These are phyloP conservation scores for Trogon melanurus DNA, from an alignment of 2,113 vertebrate genomes.

Conservation along the genomic window DNA sequence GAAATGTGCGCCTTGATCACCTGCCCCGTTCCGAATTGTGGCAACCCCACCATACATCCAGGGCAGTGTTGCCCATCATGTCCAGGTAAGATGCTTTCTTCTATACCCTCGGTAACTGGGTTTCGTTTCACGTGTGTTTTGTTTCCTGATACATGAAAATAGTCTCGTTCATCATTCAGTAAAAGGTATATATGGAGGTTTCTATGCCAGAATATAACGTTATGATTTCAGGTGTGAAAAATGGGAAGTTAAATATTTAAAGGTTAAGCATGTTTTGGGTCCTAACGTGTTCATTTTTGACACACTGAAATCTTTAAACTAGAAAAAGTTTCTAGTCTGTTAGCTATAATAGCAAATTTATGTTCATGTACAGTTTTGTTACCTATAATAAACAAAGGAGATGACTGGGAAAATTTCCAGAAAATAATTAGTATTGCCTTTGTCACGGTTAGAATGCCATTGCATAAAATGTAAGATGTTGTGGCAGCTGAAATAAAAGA, in stretches of 20 bases:
- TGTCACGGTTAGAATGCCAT: not conserved
- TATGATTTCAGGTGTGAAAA: not conserved
- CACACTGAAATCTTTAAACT: not conserved
- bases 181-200: not conserved
- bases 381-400: not conserved
- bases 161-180: not conserved
- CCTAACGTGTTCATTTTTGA: not conserved
- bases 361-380: not conserved
- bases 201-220: not conserved
- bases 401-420: not conserved
- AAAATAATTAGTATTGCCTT: not conserved
- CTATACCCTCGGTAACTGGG: fast-evolving
- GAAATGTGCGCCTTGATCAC: constrained; percentile 93
- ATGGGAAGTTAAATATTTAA: not conserved
- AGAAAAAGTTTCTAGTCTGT: not conserved
- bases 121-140: not conserved
- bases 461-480: not conserved
- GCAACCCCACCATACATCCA: constrained; percentile 83
- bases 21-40: constrained; percentile 86
- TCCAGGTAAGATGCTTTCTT: constrained; percentile 76
- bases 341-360: not conserved
- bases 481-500: not conserved
- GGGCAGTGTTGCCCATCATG: constrained; percentile 89
- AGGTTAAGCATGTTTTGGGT: not conserved
- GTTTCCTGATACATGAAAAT: not conserved